Evolutionary conservation across 2,113 vertebrate genomes (phyloP), one percentile per base, ranked within the genome.

Genomic region (Enhydra lutris): DNA sequence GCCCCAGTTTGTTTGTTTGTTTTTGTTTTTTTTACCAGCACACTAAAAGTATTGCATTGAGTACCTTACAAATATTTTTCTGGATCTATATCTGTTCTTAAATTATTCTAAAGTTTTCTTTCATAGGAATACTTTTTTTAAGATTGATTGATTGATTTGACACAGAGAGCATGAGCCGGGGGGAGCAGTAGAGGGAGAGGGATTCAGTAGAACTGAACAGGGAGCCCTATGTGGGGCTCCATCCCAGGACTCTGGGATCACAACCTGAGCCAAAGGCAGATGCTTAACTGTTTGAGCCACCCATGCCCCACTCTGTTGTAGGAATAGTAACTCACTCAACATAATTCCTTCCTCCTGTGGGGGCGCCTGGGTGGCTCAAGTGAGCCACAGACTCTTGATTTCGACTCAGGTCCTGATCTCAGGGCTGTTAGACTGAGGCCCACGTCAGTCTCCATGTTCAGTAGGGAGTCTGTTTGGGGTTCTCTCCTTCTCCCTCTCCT

Each of bases 71-170:
- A 52, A 4, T 95, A 96, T 92, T 94, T 90, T 78, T 83, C n/a
- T 89, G 36, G 65, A 83, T 63, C 34, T 17, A 0, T 74, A 14
- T 50, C 20, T 31, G 89, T 97, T 93, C 50, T 67, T 89, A 24
- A 29, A 47, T 91, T 57, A 45, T 21, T 83, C n/a, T 94, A 78
- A 50, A 87, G 26, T 11, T 92, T 97, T 96, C 42, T 83, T 73
- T 50, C 6, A 6, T 65, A 65, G 29, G 63, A 31, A 65, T 65
- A 31, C 12, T 15, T 65, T 65, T 65, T 65, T 65, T 14, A 42
- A 42, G 42, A 42, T 42, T 42, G 42, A 65, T 63, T 29, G 29
- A 31, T 63, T 29, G 13, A 31, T 31, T 31, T 31, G 63, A 31
- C 26, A 29, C 29, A 65, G 63, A 65, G 63, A 65, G 63, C 63